Conservation (phyloP, 92 coral and sea anemone species). For the Siderastrea siderea region DNA sequence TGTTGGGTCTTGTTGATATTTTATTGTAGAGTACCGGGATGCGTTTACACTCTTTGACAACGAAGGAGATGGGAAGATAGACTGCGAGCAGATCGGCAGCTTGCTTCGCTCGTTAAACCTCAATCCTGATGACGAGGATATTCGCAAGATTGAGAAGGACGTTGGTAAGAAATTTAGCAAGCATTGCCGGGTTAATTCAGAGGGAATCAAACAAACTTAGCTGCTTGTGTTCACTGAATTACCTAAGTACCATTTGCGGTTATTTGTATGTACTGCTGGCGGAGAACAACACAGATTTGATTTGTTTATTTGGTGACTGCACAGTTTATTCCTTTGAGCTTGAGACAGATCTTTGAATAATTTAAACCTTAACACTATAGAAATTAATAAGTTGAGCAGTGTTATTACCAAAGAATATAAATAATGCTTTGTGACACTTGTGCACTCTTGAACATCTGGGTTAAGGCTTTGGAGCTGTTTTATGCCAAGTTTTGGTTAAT, state of each 20-base stretch:
- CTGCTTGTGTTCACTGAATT: not conserved
- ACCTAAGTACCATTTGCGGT: not conserved
- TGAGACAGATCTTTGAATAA: not conserved
- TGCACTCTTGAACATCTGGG: not conserved
- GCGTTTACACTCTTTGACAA: conserved; percentile 93
- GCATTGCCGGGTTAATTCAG: not conserved
- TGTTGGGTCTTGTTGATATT: not conserved
- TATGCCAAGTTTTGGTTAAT: not conserved
- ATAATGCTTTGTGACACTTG: not conserved
- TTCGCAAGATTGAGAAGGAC: conserved; percentile 88
- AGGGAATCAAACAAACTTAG: not conserved
- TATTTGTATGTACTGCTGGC: not conserved
- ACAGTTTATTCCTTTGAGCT: not conserved
- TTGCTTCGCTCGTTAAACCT: conserved; percentile 93
- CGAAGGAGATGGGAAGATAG: conserved; percentile 95
- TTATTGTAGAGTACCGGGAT: conserved; percentile 88
- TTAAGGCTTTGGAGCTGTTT: not conserved
- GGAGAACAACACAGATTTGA: not conserved
- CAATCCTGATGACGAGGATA: conserved; percentile 91
- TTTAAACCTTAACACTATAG: no score
- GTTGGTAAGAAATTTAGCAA: conserved; percentile 54
- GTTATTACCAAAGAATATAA: not conserved
- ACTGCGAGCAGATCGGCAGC: conserved; percentile 87
- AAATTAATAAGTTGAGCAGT: no score
- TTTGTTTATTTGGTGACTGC: not conserved